Evolutionary conservation across 2,113 vertebrate genomes (phyloP).

Genomic region (Hydrochoerus hydrochaeris): DNA sequence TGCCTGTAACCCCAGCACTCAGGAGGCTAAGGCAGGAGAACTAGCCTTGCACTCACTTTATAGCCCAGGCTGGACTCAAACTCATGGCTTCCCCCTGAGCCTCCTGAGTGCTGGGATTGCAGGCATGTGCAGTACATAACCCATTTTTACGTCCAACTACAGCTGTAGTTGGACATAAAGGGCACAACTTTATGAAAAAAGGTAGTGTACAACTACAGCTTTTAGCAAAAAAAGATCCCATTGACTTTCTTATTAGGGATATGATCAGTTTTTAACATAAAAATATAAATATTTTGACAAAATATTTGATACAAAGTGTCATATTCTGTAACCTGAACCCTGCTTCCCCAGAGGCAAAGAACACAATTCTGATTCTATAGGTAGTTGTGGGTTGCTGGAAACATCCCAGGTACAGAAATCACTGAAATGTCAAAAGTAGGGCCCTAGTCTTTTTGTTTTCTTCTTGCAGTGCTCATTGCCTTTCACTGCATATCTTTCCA

Average conservation of each 20-base stretch:
- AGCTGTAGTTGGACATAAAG: neutral
- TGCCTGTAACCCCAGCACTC: neutral
- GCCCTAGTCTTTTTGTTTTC: conserved; percentile 88
- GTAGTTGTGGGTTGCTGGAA: conserved; percentile 65
- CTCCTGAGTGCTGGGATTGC: neutral
- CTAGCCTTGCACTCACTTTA: neutral
- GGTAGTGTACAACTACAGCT: conserved; percentile 78
- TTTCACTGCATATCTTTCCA: conserved; percentile 95
- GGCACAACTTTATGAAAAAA: conserved; percentile 73
- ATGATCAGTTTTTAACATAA: conserved; percentile 67
- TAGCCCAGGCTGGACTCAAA: neutral
- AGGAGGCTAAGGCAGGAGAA: neutral
- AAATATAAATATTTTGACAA: conserved; percentile 65
- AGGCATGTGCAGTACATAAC: neutral
- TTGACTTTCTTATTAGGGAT: conserved; percentile 63
- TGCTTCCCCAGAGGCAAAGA: conserved; percentile 47
- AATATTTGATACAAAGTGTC: conserved; percentile 62
- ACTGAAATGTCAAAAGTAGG: conserved; percentile 91
- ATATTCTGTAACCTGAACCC: conserved; percentile 15
- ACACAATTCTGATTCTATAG: conserved; percentile 74
- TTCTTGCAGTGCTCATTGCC: conserved; percentile 87
- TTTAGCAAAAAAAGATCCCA: conserved; percentile 45
- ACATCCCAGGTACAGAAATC: conserved; percentile 64
- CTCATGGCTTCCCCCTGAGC: neutral
- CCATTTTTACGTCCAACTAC: conserved; percentile 73